Evolutionary conservation across 2,113 vertebrate species (phyloP).

Genomic region (Antigone vipio): DNA sequence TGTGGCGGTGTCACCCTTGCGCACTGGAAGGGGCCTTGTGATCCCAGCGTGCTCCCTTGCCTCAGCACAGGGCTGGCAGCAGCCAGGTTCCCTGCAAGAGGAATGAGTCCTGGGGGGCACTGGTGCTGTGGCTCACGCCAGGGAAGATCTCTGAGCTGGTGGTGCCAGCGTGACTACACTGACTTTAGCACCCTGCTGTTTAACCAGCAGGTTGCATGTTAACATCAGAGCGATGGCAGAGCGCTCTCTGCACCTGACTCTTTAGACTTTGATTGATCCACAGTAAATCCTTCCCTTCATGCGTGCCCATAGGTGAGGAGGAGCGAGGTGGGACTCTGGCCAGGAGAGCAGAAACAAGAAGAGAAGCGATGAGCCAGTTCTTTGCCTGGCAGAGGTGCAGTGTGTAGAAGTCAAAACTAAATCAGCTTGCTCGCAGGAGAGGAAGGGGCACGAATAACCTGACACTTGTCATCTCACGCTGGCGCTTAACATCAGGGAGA

Average conservation of each 20-base stretch:
- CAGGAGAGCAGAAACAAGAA: not conserved
- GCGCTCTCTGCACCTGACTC: not conserved
- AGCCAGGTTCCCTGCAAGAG: not conserved
- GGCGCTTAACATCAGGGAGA: not conserved
- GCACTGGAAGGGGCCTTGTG: rapidly evolving
- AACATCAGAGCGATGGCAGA: rapidly evolving
- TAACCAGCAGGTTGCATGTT: not conserved
- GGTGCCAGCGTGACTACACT: rapidly evolving
- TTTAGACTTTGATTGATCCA: not conserved
- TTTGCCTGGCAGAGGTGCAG: not conserved
- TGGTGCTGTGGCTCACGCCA: not conserved
- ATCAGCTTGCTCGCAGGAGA: not conserved
- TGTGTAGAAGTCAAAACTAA: not conserved
- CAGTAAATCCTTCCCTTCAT: not conserved
- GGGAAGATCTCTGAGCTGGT: not conserved
- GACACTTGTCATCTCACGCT: not conserved
- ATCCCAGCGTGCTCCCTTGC: rapidly evolving
- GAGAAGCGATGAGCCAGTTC: not conserved
- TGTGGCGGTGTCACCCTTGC: rapidly evolving
- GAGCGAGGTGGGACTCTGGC: no score
- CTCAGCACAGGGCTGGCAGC: rapidly evolving
- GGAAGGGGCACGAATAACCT: not conserved
- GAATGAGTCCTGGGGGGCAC: rapidly evolving
- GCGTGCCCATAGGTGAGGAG: rapidly evolving
- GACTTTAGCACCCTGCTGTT: not conserved